Evolutionary conservation across 2,888 invertebrate species (phyloP), one percentile per base, ranked within the genome.

Genomic region (Phrixothrix hirtus): DNA sequence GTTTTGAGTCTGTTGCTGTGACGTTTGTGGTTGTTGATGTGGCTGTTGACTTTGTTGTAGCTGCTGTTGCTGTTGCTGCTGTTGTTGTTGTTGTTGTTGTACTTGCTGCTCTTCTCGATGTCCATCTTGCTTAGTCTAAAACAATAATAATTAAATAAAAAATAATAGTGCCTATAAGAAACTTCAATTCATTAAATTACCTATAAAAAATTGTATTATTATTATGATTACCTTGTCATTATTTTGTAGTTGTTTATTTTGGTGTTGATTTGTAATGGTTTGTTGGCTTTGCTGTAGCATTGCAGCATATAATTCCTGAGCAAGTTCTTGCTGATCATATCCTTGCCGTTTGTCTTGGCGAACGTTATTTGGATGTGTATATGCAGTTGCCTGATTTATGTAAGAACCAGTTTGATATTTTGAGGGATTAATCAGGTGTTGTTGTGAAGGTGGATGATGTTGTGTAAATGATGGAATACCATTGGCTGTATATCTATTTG

Each of bases 401-500:
- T 75, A 72, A 11, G 56, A 58, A 26, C 58, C 55, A 35, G 58
- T 57, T 32, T 69, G 71, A 46, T 71, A 73, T 49, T 73, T 72
- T 13, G 62, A 60, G 29, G 60, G 62, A 50, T 68, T 67, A 41
- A 68, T 59, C 47, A 69, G 64, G 38, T 63, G 65, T 55, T 74
- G 72, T 14, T 67, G 63, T 13, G 69, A 64, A 7, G 71, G 67
- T 41, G 73, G 73, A 59, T 75, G 75, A 53, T 75, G 75, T 64
- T 76, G 76, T 0, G 75, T 74, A 58, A 75, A 76, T 3, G 75
- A 73, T 53, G 82, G 81, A 70, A 82, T 78, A 59, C 75, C 74
- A 60, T 75, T 75, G 7, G 75, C 73, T 7, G 75, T 71, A 57
- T 76, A 76, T 43, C 74, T 69, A 58, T 64, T 65, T 50, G 64